phyloP scores from a whole-genome alignment of 2,888 invertebrate species.

The Brenthis ino region DNA sequence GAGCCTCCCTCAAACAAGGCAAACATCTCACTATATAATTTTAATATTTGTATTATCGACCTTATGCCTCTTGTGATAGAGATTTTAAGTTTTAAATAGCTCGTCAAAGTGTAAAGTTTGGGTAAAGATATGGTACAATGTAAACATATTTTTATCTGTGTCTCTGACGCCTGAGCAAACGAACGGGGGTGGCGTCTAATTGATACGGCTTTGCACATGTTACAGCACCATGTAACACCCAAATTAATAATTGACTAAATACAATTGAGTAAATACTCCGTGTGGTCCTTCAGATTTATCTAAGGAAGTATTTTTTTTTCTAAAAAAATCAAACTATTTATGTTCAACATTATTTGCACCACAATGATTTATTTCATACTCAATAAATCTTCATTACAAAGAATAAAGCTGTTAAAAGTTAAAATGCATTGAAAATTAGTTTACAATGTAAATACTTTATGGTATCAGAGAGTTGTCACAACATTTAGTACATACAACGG shows the following conservation, averaged over 20 bases:
- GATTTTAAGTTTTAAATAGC: neutral
- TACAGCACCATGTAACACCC: slow-evolving; percentile 46
- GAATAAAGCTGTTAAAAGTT: neutral
- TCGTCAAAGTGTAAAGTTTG: slow-evolving; percentile 16
- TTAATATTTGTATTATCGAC: slow-evolving; percentile 20
- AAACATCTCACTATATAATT: slow-evolving; percentile 42
- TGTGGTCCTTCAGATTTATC: slow-evolving; percentile 23
- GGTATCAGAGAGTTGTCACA: neutral
- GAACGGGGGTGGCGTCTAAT: slow-evolving; percentile 71
- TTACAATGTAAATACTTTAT: slow-evolving; percentile 15
- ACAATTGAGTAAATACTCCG: slow-evolving; percentile 33
- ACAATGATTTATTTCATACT: slow-evolving; percentile 16
- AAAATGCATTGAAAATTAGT: slow-evolving; percentile 4
- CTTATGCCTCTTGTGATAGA: slow-evolving; percentile 23
- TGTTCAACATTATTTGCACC: slow-evolving; percentile 11
- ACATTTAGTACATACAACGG: neutral
- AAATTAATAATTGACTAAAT: slow-evolving; percentile 29
- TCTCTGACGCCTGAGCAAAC: slow-evolving; percentile 70
- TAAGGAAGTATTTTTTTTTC: neutral
- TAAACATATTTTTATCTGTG: slow-evolving; percentile 77
- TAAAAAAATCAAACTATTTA: slow-evolving; percentile 8
- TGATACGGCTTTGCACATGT: slow-evolving; percentile 58
- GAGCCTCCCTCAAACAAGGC: slow-evolving; percentile 46
- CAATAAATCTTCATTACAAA: slow-evolving; percentile 13
- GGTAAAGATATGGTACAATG: slow-evolving; percentile 46